Percentiles rank a stretch among this genome's conserved stretches.
phyloP scores from a whole-genome alignment of 2,888 invertebrate species.

The Caenorhabditis wallacei region DNA sequence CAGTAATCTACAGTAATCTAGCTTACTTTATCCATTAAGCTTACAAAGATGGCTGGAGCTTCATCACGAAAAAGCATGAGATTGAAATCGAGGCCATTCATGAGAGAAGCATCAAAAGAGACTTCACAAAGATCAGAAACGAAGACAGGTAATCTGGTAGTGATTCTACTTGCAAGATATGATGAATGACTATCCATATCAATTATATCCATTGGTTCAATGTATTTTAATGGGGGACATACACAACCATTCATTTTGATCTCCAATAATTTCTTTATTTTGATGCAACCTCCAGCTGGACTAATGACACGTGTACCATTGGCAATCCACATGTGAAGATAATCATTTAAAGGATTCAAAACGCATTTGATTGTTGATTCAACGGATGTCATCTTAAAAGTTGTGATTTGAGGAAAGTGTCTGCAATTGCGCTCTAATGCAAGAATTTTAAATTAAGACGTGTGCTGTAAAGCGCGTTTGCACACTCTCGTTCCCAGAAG shows the following conservation, averaged over 20 bases:
- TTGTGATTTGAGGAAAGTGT: not conserved
- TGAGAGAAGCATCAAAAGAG: not conserved
- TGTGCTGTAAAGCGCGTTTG: no score
- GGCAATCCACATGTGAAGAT: not conserved
- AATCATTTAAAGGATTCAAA: not conserved
- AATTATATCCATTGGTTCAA: not conserved
- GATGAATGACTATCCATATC: not conserved
- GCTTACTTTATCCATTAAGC: no score
- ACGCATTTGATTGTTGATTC: not conserved
- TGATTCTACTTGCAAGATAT: not conserved
- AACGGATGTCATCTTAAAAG: not conserved
- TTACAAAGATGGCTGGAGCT: constrained; percentile 20
- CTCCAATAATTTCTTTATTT: not conserved
- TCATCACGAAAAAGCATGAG: constrained; percentile 13
- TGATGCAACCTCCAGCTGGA: not conserved
- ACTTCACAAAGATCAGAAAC: not conserved
- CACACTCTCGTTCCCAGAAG: no score
- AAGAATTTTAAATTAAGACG: no score
- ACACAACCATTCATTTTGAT: constrained; percentile 9
- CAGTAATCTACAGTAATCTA: not conserved
- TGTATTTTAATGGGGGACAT: constrained; percentile 9
- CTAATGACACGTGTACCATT: constrained; percentile 2
- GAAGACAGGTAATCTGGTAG: not conserved
- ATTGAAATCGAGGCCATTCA: not conserved
- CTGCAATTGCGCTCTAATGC: no score